Conservation (phyloP, 2,797 vertebrate genomes). For the Sebastes iracundus region DNA sequence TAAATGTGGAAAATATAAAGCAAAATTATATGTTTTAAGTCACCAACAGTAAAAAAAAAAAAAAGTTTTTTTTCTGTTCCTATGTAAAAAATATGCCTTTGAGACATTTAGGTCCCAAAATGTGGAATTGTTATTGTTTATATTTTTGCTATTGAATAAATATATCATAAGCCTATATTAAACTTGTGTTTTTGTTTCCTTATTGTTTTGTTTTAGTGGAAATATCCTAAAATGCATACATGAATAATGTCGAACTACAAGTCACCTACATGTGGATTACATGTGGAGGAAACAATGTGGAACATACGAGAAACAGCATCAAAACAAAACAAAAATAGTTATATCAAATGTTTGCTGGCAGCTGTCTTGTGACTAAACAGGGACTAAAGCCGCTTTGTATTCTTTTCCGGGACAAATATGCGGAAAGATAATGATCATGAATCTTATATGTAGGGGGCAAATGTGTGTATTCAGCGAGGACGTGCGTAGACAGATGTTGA, state of each 20-base stretch:
- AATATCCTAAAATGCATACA: neutral
- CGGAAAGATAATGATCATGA: neutral
- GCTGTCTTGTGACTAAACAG: neutral
- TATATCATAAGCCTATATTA: neutral
- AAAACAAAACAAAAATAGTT: neutral
- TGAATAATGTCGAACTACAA: neutral
- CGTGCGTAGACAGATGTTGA: neutral
- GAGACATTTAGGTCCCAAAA: neutral
- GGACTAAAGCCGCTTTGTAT: neutral
- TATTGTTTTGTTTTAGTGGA: neutral
- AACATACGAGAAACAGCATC: neutral
- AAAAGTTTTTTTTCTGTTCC: neutral
- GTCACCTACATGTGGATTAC: neutral
- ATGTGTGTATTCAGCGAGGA: neutral
- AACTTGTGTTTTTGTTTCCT: neutral
- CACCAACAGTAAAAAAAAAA: neutral
- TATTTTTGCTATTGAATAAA: conserved; percentile 56
- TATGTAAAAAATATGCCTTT: neutral
- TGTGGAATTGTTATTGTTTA: neutral
- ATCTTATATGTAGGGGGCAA: neutral
- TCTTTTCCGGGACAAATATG: neutral
- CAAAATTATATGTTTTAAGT: neutral
- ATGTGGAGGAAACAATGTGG: neutral
- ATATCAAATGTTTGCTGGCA: neutral
- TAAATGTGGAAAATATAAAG: neutral